These are phyloP conservation scores for Emydura subglobosa DNA, from an alignment of 2,113 vertebrate species.

Conservation along the genomic window DNA sequence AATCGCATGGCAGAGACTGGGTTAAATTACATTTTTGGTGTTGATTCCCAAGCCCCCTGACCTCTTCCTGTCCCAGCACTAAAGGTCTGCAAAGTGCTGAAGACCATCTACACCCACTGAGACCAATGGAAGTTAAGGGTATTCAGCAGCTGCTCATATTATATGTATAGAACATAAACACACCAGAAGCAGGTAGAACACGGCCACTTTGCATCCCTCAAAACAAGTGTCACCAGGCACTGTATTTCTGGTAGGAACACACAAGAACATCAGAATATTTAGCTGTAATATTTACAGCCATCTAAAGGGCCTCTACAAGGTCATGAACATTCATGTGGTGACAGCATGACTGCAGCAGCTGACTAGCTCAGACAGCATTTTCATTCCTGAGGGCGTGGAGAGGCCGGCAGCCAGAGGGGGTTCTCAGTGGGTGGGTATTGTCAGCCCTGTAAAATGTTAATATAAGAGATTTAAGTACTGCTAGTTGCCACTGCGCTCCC, in stretches of 20 bases:
- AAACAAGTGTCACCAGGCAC: background rate
- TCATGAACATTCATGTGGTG: background rate
- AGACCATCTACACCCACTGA: background rate
- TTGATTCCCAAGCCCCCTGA: background rate
- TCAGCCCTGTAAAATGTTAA: background rate
- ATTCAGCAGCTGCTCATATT: background rate
- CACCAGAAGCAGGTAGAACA: background rate
- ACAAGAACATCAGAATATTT: background rate
- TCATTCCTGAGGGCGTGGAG: background rate
- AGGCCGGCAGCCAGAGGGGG: accelerated
- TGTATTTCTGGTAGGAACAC: background rate
- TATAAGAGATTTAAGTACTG: background rate
- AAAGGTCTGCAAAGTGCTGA: background rate
- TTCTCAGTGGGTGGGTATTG: background rate
- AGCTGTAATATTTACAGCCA: background rate
- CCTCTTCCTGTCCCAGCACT: background rate
- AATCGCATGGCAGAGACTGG: background rate
- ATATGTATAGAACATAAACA: background rate
- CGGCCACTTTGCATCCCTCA: background rate
- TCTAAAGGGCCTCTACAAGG: background rate
- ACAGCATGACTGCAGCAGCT: background rate
- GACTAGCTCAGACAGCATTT: background rate
- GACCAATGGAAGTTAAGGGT: background rate
- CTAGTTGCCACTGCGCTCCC: background rate
- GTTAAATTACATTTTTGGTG: background rate